Conservation (phyloP, 2,797 vertebrate genomes). For the Manis javanica region DNA sequence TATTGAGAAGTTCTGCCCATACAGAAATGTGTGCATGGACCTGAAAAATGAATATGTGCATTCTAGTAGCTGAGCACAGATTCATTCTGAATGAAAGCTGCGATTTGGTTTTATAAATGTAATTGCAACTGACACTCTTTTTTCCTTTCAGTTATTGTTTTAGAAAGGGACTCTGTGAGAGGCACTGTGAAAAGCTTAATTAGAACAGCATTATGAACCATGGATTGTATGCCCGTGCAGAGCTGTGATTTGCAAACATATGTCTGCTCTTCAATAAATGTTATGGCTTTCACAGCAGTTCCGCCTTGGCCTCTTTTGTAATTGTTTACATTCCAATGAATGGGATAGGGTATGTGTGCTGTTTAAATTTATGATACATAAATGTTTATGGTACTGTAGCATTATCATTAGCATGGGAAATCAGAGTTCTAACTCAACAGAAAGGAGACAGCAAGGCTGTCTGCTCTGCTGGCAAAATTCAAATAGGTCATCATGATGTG, state of each 20-base stretch:
- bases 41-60: conserved; percentile 45
- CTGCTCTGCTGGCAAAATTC: not conserved
- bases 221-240: not conserved
- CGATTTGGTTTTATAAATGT: not conserved
- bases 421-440: conserved; percentile 12
- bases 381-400: not conserved
- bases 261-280: conserved; percentile 66
- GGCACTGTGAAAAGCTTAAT: not conserved
- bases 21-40: not conserved
- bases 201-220: not conserved
- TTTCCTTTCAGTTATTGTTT: not conserved
- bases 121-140: not conserved
- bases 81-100: not conserved
- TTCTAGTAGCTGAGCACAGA: not conserved
- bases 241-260: conserved; percentile 39
- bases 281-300: not conserved
- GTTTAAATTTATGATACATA: not conserved
- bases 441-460: not conserved
- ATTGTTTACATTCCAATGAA: conserved; percentile 44
- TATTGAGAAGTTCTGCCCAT: not conserved
- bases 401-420: not conserved
- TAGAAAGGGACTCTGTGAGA: not conserved
- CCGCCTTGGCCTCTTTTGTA: conserved; percentile 58
- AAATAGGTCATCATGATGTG: not conserved
- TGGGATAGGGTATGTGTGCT: not conserved